Base-by-base conservation (phyloP, 2,888 invertebrate genomes). In the Pseudolycoriella hygida region DNA sequence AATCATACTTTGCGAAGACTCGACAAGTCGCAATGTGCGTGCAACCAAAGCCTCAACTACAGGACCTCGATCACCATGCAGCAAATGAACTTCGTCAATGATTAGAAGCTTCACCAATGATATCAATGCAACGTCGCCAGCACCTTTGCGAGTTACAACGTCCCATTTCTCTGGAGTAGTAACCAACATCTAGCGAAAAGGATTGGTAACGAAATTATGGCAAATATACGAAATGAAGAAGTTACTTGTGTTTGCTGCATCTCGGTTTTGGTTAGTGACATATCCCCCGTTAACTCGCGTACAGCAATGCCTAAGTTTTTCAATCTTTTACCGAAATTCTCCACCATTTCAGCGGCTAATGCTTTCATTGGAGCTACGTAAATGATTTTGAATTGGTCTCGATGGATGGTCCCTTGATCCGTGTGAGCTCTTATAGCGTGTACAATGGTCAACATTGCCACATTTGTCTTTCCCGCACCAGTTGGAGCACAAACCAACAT, bases 291-390 rank as follows among this genome's bases (percentile, higher is more conserved):
- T 51, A 96, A 67, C 63, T 99, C 98, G 44, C 81, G 73, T 0
- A 99, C 97, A 1, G 68, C 59, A 19, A 98, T 78, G 5, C 93
- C 92, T 20, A 77, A 57, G 0, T 79, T 72, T 34, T 73, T 70
- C 1, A 99, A 69, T 43, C 88, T 76, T 54, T 79, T 80, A 3
- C 82, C 78, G 64, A 98, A 98, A 61, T 87, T 97, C 0, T 78
- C 74, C 0, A 96, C 92, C 94, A 99, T 98, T 71, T 99, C 98
- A 1, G 96, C 82, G 0, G 98, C 98, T 37, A 99, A 66, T 0
- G 98, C 98, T 69, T 98, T 99, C 98, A 98, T 99, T 2, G 98
- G 98, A 1, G 97, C 97, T 53, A 99, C 87, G 65, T 99, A 98
- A 43, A 99, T 85, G 54, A 98, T 92, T 81, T 97, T 97, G 59